Evolutionary conservation across 2,113 vertebrate genomes (phyloP).

Genomic region (Dasyprocta punctata): DNA sequence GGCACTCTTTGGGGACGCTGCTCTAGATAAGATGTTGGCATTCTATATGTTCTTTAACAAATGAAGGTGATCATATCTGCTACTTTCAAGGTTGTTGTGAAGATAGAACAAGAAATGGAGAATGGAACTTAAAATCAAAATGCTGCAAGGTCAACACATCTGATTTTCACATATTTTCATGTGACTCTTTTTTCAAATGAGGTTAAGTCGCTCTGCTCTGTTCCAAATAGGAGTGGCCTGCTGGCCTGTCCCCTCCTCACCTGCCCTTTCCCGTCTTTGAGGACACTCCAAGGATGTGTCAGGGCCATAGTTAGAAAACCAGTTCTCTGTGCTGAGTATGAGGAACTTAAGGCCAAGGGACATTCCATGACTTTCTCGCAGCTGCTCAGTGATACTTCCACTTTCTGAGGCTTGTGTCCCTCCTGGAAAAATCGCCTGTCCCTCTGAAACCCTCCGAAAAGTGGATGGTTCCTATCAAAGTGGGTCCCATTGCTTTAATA

Average conservation of each 20-base stretch:
- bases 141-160: not conserved
- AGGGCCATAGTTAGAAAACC: not conserved
- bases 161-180: not conserved
- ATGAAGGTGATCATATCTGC: not conserved
- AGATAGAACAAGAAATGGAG: not conserved
- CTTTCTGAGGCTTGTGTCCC: not conserved
- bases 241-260: not conserved
- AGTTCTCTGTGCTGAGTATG: not conserved
- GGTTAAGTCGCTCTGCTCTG: not conserved
- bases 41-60: not conserved
- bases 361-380: not conserved
- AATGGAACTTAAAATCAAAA: conserved; percentile 12
- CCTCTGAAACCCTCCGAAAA: not conserved
- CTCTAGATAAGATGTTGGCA: not conserved
- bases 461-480: not conserved
- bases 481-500: not conserved
- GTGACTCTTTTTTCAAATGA: not conserved
- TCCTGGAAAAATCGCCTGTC: not conserved
- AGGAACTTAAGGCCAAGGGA: not conserved
- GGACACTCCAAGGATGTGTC: too few species aligned
- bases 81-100: not conserved
- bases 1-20: not conserved
- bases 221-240: not conserved
- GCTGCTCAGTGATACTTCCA: not conserved
- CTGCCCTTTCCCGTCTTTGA: not conserved